These are phyloP conservation scores for Paracentrotus lividus DNA, from an alignment of 53 echinoderm and acorn worm genomes.

Conservation along the genomic window DNA sequence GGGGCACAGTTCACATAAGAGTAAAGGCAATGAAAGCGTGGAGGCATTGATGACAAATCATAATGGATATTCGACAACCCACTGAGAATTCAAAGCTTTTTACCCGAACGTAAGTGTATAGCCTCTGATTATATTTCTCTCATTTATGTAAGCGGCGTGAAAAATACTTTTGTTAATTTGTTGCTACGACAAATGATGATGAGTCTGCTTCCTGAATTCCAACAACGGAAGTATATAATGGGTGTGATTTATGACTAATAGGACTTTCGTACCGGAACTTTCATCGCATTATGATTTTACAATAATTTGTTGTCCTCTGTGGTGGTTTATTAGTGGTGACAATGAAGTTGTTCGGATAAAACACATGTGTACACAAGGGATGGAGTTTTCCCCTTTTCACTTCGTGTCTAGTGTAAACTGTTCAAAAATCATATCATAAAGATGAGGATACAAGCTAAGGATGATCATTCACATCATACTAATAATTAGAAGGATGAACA, in stretches of 20 bases:
- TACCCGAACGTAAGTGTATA: not conserved
- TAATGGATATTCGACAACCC: not conserved
- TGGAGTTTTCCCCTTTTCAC: not conserved
- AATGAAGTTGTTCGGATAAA: not conserved
- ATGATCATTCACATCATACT: too few species aligned
- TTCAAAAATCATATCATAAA: too few species aligned
- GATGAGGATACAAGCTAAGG: too few species aligned
- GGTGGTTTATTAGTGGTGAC: not conserved
- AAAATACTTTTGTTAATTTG: not conserved
- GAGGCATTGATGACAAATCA: conserved; percentile 26
- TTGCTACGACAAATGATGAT: conserved; percentile 1
- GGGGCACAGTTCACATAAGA: not conserved
- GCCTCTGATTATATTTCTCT: not conserved
- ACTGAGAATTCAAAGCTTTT: not conserved
- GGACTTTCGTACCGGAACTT: not conserved
- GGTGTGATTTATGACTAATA: not conserved
- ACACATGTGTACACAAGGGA: not conserved
- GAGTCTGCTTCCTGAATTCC: not conserved
- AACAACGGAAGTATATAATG: not conserved
- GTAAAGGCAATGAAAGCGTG: not conserved
- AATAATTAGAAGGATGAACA: too few species aligned
- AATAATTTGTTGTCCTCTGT: not conserved
- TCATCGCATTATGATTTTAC: not conserved
- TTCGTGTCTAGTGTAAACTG: not conserved
- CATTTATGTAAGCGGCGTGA: not conserved